Percentiles rank a stretch among this genome's conserved stretches.
Conservation (phyloP, 2,797 vertebrate species). For the Leptodactylus fallax region DNA sequence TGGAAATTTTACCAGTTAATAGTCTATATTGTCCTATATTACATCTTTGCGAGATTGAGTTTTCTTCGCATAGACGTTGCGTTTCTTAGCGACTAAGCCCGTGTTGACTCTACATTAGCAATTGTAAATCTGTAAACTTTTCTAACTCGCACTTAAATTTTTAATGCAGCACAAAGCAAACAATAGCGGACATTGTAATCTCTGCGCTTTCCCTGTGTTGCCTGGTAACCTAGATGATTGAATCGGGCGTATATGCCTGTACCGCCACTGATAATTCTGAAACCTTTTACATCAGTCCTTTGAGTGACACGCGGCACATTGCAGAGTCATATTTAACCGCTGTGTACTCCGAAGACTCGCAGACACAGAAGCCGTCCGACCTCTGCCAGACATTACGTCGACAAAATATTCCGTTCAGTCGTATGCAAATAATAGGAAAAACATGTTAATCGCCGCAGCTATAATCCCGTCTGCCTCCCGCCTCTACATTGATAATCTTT, state of each 20-base stretch:
- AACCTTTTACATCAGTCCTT: slow-evolving; percentile 22
- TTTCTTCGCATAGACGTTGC: too few species aligned
- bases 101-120: too few species aligned
- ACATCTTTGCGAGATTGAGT: too few species aligned
- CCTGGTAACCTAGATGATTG: not conserved
- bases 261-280: slow-evolving; percentile 27
- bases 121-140: not conserved
- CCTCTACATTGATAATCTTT: slow-evolving; percentile 57
- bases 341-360: slow-evolving; percentile 19
- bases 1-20: too few species aligned
- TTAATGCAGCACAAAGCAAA: not conserved
- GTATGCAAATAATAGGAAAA: slow-evolving; percentile 50
- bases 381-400: slow-evolving; percentile 35
- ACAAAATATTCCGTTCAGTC: slow-evolving; percentile 18
- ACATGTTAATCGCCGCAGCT: slow-evolving; percentile 53
- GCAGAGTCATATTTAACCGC: slow-evolving; percentile 19
- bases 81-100: too few species aligned
- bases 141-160: not conserved
- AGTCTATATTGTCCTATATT: too few species aligned
- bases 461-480: slow-evolving; percentile 46
- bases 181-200: not conserved
- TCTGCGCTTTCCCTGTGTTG: not conserved
- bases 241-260: slow-evolving; percentile 31
- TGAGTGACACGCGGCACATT: slow-evolving; percentile 26
- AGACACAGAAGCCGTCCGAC: not conserved